Percentiles rank a stretch among this genome's conserved stretches.
phyloP scores from a whole-genome alignment of 2,113 vertebrate genomes.

The Oncorhynchus masou region DNA sequence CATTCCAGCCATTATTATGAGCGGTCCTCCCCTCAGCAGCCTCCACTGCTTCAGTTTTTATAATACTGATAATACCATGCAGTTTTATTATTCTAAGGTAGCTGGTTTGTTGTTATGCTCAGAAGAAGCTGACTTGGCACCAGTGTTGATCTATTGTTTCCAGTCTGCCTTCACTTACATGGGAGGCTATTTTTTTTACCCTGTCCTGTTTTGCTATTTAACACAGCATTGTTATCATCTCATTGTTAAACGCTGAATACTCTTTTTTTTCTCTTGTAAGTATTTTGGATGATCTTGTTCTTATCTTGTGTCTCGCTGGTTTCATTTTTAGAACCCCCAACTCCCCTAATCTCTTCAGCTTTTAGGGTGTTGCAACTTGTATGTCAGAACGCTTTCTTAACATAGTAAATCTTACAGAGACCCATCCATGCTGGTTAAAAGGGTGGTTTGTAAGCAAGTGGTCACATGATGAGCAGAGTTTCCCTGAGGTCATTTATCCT shows the following conservation, averaged over 20 bases:
- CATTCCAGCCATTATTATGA: too few relatives aligned
- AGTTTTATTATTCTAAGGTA: not conserved
- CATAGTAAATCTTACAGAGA: not conserved
- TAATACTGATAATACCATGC: not conserved
- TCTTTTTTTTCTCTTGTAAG: not conserved
- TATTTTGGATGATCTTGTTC: not conserved
- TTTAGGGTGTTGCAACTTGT: not conserved
- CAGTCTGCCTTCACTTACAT: not conserved
- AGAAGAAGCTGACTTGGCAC: slow-evolving; percentile 2
- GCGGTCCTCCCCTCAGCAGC: too few relatives aligned
- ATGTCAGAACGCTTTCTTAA: not conserved
- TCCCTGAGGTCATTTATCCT: slow-evolving; percentile 2
- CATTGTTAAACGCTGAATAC: not conserved
- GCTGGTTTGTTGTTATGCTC: not conserved
- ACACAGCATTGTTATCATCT: slow-evolving; percentile 10
- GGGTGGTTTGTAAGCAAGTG: slow-evolving; percentile 3
- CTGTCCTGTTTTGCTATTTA: slow-evolving; percentile 7
- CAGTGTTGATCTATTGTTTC: slow-evolving; percentile 11
- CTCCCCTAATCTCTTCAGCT: not conserved
- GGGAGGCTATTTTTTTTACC: slow-evolving; percentile 19
- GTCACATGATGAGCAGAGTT: slow-evolving; percentile 3
- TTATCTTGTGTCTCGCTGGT: not conserved
- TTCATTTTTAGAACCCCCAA: not conserved
- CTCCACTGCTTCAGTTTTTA: too few relatives aligned
- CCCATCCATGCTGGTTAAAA: not conserved